phyloP scores from a whole-genome alignment of 53 echinoderm and acorn worm genomes.

The Luidia sarsii region DNA sequence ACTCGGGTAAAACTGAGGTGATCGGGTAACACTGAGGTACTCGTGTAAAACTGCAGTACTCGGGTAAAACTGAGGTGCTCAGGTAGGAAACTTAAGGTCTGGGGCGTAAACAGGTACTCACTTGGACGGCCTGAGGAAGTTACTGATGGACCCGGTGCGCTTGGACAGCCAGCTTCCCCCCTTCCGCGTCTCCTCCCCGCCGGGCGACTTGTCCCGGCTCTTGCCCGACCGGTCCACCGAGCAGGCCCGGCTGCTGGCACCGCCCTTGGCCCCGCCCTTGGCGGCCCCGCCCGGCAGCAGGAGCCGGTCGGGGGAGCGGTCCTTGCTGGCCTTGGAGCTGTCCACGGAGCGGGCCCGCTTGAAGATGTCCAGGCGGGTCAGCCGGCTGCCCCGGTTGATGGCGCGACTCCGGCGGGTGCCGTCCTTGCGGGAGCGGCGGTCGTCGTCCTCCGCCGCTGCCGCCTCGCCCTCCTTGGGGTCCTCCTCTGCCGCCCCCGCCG shows the following conservation, averaged over 20 bases:
- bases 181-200: slow-evolving; percentile 55
- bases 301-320: slow-evolving; percentile 82
- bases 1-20: no score
- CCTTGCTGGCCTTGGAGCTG: slow-evolving; percentile 75
- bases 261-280: no score
- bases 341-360: slow-evolving; percentile 88
- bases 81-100: background rate
- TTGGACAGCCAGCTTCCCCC: slow-evolving; percentile 67
- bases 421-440: slow-evolving; percentile 84
- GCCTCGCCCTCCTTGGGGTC: slow-evolving; percentile 63
- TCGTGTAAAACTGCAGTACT: background rate
- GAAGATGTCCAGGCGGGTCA: slow-evolving; percentile 77
- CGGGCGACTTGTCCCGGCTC: slow-evolving; percentile 69
- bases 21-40: background rate
- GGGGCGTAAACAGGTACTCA: slow-evolving; percentile 65
- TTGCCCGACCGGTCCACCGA: slow-evolving; percentile 82
- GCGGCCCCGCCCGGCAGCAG: slow-evolving; percentile 54
- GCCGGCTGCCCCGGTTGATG: slow-evolving; percentile 71
- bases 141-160: slow-evolving; percentile 72
- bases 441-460: slow-evolving; percentile 60
- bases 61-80: no score
- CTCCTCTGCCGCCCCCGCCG: background rate
- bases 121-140: slow-evolving; percentile 94
- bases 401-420: slow-evolving; percentile 76
- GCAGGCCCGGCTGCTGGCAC: slow-evolving; percentile 62